Evolutionary conservation across 2,888 invertebrate species (phyloP), one percentile per base, ranked within the genome.

Genomic region (Diarsia rubi): DNA sequence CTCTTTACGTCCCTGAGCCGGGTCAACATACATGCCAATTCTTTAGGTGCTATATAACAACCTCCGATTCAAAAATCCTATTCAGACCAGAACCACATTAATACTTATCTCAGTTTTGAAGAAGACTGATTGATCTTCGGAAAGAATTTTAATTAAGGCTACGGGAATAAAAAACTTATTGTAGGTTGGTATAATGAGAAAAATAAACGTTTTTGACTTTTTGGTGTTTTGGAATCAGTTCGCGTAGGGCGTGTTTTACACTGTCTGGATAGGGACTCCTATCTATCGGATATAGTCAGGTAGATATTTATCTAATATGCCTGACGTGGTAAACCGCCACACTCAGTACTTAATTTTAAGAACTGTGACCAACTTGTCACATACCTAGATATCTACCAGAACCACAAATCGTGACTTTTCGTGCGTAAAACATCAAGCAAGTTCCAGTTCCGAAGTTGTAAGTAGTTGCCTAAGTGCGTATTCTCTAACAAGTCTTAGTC

Each of bases 121-220:
- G 31, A 54, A 67, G 24, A 27, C 60, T 71, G 70, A 80, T 82
- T 77, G 52, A 82, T 80, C 14, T 42, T 54, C 54, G 21, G 14
- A 77, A 57, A 49, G 16, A 67, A 71, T 31, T 77, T 77, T 71
- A 71, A 78, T 80, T 77, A 68, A 66, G 44, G 9, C 11, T 77
- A 54, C 19, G 14, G 54, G 70, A 67, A 76, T 31, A 57, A 75
- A 8, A 79, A 79, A 60, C 21, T 42, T 47, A 11, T 24, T 8
- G 69, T 42, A 42, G n/a, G n/a, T n/a, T n/a, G n/a, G 4, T 21
- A 21, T 31, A 14, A 24, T 49, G 16, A 6, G 11, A 27, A 44
- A 44, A n/a, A 14, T 0, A n/a, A 42, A 42, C 37, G 9, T 2
- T 52, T 19, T 31, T 19, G 19, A 27, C n/a, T 54, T 71, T 70